phyloP scores from a whole-genome alignment of 2,888 invertebrate species.

The Trissonchulus sp. region DNA sequence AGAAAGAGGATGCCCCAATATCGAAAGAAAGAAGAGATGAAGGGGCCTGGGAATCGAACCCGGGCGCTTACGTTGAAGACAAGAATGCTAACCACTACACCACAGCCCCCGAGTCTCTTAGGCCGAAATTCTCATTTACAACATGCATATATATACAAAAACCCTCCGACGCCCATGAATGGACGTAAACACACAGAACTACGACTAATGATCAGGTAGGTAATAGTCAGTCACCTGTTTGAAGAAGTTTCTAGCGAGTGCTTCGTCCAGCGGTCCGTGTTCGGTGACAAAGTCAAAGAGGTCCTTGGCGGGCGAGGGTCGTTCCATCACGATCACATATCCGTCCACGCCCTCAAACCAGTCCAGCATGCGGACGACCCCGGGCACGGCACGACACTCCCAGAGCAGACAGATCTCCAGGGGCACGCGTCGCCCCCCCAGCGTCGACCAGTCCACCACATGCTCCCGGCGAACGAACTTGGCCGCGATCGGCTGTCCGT shows the following conservation, averaged over 20 bases:
- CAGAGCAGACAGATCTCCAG: slow-evolving; percentile 60
- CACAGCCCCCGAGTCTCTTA: too few species aligned
- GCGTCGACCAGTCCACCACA: slow-evolving; percentile 5
- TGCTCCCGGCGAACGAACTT: slow-evolving; percentile 24
- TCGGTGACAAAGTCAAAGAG: slow-evolving; percentile 63
- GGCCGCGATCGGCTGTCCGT: slow-evolving; percentile 8
- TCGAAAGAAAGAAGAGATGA: too few species aligned
- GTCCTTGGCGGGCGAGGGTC: slow-evolving; percentile 59
- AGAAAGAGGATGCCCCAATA: too few species aligned
- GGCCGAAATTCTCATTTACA: too few species aligned
- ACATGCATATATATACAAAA: too few species aligned
- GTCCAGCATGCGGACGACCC: slow-evolving; percentile 60
- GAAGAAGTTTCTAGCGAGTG: slow-evolving; percentile 59
- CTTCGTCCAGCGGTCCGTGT: slow-evolving; percentile 52
- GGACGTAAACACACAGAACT: too few species aligned
- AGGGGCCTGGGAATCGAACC: too few species aligned
- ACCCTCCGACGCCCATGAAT: too few species aligned
- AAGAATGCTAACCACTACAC: too few species aligned
- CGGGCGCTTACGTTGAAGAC: too few species aligned
- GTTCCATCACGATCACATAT: slow-evolving; percentile 61
- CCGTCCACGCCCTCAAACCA: slow-evolving; percentile 56
- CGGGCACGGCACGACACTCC: slow-evolving; percentile 57
- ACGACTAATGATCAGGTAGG: too few species aligned
- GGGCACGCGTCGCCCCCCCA: slow-evolving; percentile 56
- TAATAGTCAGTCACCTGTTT: slow-evolving; percentile 50